Percentiles rank a stretch among this genome's conserved stretches.
Conservation (phyloP, 2,888 invertebrate genomes). For the Platynereis dumerilii region DNA sequence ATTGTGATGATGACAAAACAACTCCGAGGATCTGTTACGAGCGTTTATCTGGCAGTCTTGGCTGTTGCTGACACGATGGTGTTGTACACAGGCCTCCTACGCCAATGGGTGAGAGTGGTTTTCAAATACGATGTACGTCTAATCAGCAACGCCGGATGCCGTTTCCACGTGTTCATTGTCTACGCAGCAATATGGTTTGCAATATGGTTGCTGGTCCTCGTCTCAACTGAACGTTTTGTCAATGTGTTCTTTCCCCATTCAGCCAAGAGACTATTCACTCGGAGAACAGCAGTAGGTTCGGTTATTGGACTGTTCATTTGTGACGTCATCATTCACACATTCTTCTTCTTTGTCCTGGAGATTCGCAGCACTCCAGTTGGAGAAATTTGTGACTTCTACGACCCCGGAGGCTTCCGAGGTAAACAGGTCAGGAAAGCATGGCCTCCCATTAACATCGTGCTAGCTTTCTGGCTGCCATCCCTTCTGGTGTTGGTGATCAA, state of each 20-base stretch:
- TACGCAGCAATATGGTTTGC: neutral
- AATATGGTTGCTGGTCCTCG: neutral
- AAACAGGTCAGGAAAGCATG: neutral
- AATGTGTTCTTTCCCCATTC: slow-evolving; percentile 3
- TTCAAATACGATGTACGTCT: neutral
- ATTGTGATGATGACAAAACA: neutral
- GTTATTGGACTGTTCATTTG: neutral
- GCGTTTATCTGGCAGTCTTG: neutral
- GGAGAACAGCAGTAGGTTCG: neutral
- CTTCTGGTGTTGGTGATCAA: neutral
- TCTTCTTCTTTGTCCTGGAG: neutral
- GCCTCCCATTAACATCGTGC: neutral
- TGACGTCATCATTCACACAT: neutral
- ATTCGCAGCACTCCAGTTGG: no score
- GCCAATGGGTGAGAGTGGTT: neutral
- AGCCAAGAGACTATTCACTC: neutral
- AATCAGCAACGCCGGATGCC: neutral
- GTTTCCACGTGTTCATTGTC: neutral
- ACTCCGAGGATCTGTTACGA: neutral
- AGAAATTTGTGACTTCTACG: slow-evolving; percentile 1
- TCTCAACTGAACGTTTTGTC: slow-evolving; percentile 1
- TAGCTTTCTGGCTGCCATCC: neutral
- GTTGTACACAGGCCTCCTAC: neutral
- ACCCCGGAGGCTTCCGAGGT: neutral
- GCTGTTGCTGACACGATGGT: neutral